Percentiles rank a stretch among this genome's conserved stretches.
phyloP scores from a whole-genome alignment of 2,888 invertebrate genomes.

The Opisthograptis luteolata region DNA sequence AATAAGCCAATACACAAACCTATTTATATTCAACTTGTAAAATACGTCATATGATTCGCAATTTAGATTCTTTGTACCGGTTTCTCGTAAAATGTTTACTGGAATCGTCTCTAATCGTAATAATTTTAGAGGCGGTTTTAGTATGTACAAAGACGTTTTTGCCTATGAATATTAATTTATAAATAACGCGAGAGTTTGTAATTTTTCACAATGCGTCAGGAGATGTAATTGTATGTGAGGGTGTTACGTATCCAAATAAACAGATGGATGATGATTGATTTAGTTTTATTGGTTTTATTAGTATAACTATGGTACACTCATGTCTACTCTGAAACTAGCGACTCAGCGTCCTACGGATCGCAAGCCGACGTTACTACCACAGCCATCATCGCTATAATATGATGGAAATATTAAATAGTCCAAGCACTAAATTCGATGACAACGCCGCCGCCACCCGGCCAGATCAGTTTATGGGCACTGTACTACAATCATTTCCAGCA shows the following conservation, averaged over 20 bases:
- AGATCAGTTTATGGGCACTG: too few relatives aligned
- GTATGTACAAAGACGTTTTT: constrained; percentile 40
- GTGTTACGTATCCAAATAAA: constrained; percentile 69
- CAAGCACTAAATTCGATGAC: too few relatives aligned
- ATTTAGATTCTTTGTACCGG: constrained; percentile 17
- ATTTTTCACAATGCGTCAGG: constrained; percentile 63
- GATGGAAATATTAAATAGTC: too few relatives aligned
- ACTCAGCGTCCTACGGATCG: too few relatives aligned
- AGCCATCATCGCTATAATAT: too few relatives aligned
- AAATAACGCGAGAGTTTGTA: constrained; percentile 58
- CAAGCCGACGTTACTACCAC: too few relatives aligned
- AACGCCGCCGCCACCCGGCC: too few relatives aligned
- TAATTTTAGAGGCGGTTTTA: constrained; percentile 28
- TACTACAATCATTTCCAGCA: too few relatives aligned
- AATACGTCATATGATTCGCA: constrained; percentile 7
- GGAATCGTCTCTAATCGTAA: constrained; percentile 24
- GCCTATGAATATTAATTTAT: constrained; percentile 42
- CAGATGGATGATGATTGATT: constrained; percentile 51
- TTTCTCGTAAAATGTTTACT: constrained; percentile 31
- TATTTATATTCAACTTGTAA: constrained; percentile 6
- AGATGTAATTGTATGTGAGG: constrained; percentile 59
- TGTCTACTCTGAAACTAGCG: too few relatives aligned
- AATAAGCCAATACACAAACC: constrained; percentile 2
- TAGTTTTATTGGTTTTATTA: constrained; percentile 29
- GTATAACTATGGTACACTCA: too few relatives aligned